Percentiles rank a stretch among this genome's conserved stretches.
Conservation (phyloP, 1,140 invertebrate species). For the Drosophila busckii region DNA sequence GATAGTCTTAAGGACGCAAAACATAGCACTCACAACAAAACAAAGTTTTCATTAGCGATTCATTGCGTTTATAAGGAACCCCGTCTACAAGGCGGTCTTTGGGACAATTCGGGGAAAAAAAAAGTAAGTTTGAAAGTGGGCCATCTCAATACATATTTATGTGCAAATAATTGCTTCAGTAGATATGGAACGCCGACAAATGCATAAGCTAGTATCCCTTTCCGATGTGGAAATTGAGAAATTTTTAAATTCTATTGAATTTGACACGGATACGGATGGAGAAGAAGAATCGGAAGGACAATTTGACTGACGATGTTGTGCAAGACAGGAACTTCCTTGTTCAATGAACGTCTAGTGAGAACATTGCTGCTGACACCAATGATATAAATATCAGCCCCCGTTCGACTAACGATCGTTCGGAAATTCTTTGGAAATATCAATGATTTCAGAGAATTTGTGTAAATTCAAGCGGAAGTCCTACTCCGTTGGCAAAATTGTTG, state of each 20-base stretch:
- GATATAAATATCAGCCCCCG: too few species aligned
- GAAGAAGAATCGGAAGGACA: constrained; percentile 3
- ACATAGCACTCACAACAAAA: constrained; percentile 4
- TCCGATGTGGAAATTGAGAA: constrained; percentile 4
- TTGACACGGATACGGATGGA: constrained; percentile 6
- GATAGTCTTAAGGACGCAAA: constrained; percentile 1
- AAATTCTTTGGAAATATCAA: too few species aligned
- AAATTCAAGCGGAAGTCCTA: constrained; percentile 9
- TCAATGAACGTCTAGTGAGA: background rate
- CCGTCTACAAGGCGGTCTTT: too few species aligned
- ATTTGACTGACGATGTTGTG: background rate
- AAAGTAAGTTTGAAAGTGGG: constrained; percentile 19
- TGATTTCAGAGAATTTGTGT: too few species aligned
- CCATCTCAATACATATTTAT: constrained; percentile 43
- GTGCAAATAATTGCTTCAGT: too few species aligned
- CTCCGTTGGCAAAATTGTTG: constrained; percentile 8
- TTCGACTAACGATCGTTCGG: too few species aligned
- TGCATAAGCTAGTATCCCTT: constrained; percentile 55
- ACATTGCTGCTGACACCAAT: too few species aligned
- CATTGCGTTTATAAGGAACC: too few species aligned
- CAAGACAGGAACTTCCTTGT: constrained; percentile 23
- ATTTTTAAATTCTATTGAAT: constrained; percentile 3
- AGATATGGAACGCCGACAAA: too few species aligned
- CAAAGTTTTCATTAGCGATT: constrained; percentile 7
- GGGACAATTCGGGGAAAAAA: too few species aligned